Evolutionary conservation across 2,888 invertebrate species (phyloP).

Genomic region (Pantelozetes paolii): DNA sequence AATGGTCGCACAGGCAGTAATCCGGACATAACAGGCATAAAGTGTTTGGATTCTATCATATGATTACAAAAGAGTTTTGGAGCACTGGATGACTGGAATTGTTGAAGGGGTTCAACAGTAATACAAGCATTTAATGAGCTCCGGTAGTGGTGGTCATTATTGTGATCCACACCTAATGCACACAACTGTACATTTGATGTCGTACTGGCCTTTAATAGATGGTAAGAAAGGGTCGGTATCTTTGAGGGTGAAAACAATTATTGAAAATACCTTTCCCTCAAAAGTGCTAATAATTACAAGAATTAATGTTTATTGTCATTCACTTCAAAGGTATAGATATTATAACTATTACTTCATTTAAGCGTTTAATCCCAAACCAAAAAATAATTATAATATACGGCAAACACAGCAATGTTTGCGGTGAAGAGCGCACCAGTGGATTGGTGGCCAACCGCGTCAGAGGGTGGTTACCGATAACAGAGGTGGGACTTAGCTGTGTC

Average conservation of each 20-base stretch:
- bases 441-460: background rate
- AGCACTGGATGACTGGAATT: background rate
- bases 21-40: background rate
- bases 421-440: background rate
- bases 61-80: background rate
- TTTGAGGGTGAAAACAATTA: background rate
- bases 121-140: background rate
- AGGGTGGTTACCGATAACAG: too few relatives aligned
- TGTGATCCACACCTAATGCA: conserved; percentile 16
- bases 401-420: background rate
- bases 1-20: background rate
- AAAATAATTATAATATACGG: background rate
- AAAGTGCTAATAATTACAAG: conserved; percentile 24
- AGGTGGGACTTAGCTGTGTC: too few relatives aligned
- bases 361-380: background rate
- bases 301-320: background rate
- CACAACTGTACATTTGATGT: conserved; percentile 19
- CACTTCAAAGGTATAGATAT: background rate
- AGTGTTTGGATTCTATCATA: background rate
- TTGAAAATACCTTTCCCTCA: background rate
- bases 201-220: background rate
- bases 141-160: conserved; percentile 17
- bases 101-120: conserved; percentile 17
- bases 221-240: conserved; percentile 1
- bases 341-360: background rate